A percentile compares a stretch with the other conserved stretches of the same genome.
Conservation (phyloP, 2,113 vertebrate species). For the Tupaia chinensis region DNA sequence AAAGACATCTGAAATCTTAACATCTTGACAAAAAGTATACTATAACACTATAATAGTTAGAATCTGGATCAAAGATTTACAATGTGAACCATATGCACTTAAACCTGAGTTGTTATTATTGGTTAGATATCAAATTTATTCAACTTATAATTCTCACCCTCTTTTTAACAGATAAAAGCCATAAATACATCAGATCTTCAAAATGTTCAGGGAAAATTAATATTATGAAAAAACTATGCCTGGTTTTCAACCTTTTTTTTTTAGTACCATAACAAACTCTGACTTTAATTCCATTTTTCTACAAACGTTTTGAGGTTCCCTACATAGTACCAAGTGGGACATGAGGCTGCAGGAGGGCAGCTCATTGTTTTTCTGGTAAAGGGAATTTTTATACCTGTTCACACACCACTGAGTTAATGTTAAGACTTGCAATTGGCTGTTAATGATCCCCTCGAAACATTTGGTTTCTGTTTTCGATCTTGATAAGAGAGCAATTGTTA, state of each 20-base stretch:
- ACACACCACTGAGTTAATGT: constrained; percentile 78
- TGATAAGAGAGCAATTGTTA: constrained; percentile 78
- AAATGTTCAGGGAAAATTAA: too few relatives aligned
- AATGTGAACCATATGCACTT: constrained; percentile 70
- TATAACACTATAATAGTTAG: constrained; percentile 67
- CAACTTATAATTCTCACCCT: constrained; percentile 3
- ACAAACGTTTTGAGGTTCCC: too few relatives aligned
- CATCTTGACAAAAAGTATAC: constrained; percentile 83
- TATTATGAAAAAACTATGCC: too few relatives aligned
- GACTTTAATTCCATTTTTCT: too few relatives aligned
- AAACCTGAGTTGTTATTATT: constrained; percentile 68
- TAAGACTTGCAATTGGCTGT: constrained; percentile 80
- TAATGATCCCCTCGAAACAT: constrained; percentile 83
- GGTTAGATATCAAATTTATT: constrained; percentile 70
- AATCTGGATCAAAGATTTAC: constrained; percentile 71
- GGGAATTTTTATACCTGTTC: constrained; percentile 82
- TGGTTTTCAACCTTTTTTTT: too few relatives aligned
- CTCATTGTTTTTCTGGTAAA: constrained; percentile 79
- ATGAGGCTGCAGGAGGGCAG: constrained; percentile 52
- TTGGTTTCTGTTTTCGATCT: constrained; percentile 83
- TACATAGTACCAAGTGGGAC: constrained; percentile 31
- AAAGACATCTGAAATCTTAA: constrained; percentile 78
- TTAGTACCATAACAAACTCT: too few relatives aligned
- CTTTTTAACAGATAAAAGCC: constrained; percentile 67
- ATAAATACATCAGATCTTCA: constrained; percentile 53